phyloP scores from a whole-genome alignment of 2,113 vertebrate species.

The Syngnathoides biaculeatus region DNA sequence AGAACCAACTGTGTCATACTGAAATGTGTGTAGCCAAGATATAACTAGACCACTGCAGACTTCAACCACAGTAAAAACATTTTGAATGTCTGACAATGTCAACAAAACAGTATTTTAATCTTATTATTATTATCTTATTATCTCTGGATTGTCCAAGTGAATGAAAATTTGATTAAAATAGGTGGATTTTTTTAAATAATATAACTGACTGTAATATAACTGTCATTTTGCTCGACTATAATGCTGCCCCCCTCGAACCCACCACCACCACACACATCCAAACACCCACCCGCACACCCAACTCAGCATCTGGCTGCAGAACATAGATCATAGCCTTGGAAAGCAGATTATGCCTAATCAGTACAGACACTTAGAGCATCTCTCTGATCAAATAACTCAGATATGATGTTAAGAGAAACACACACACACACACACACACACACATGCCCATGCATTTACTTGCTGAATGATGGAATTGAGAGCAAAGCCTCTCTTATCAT shows the following conservation, averaged over 20 bases:
- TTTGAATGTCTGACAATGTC: too few relatives aligned
- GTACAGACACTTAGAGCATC: slow-evolving; percentile 59
- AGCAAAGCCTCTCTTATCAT: slow-evolving; percentile 61
- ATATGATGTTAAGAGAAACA: slow-evolving; percentile 59
- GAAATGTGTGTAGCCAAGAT: too few relatives aligned
- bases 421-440: slow-evolving; percentile 10
- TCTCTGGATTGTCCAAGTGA: too few relatives aligned
- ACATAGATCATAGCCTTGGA: slow-evolving; percentile 53
- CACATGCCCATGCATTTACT: slow-evolving; percentile 31
- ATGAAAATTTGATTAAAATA: too few relatives aligned
- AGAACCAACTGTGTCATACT: too few relatives aligned
- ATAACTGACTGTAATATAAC: neutral
- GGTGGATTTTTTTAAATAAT: too few relatives aligned
- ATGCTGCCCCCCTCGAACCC: neutral
- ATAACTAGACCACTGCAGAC: too few relatives aligned
- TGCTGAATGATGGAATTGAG: slow-evolving; percentile 53
- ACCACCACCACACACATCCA: neutral
- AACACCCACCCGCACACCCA: slow-evolving; percentile 5
- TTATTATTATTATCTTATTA: too few relatives aligned
- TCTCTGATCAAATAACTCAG: slow-evolving; percentile 66
- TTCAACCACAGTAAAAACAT: too few relatives aligned
- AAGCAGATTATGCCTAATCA: slow-evolving; percentile 67
- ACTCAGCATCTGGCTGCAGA: slow-evolving; percentile 36
- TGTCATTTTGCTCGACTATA: slow-evolving; percentile 1
- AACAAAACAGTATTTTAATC: too few relatives aligned